phyloP scores from a whole-genome alignment of 1,140 invertebrate species.

The Bradysia coprophila region DNA sequence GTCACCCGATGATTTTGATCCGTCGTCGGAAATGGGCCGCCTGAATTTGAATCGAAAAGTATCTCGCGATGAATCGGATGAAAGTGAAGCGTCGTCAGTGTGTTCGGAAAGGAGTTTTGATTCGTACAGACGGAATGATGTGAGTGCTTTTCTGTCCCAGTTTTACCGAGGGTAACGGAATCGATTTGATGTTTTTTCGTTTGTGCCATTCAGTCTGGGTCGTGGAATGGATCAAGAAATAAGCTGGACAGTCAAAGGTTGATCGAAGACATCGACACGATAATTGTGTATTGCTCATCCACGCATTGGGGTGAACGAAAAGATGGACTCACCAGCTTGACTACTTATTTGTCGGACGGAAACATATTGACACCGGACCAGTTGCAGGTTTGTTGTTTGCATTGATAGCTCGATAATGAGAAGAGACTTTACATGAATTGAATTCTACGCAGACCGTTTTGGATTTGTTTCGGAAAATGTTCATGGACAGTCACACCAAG shows the following conservation, averaged over 20 bases:
- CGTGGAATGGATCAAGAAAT: constrained; percentile 63
- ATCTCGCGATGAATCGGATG: constrained; percentile 50
- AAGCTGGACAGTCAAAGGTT: constrained; percentile 38
- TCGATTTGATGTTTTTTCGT: not conserved
- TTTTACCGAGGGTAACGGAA: too few species aligned
- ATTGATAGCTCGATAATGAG: too few species aligned
- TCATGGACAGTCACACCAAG: constrained; percentile 94
- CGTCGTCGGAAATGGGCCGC: constrained; percentile 8
- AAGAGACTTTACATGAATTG: not conserved
- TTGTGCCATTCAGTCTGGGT: constrained; percentile 37
- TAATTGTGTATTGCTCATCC: constrained; percentile 69
- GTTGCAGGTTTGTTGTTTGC: constrained; percentile 9
- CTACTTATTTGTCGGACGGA: constrained; percentile 22
- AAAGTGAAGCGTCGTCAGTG: constrained; percentile 87
- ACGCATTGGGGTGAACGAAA: constrained; percentile 83
- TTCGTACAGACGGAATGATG: constrained; percentile 63
- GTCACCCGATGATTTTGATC: constrained; percentile 9
- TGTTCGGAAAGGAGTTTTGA: constrained; percentile 83
- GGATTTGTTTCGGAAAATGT: constrained; percentile 89
- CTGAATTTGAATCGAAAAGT: constrained; percentile 23
- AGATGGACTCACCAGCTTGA: constrained; percentile 72
- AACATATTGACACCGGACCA: constrained; percentile 19
- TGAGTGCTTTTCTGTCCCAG: constrained; percentile 30
- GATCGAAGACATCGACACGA: constrained; percentile 66
- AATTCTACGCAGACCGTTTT: constrained; percentile 10